phyloP scores from a whole-genome alignment of 2,113 vertebrate species.

The Lamprotornis superbus region DNA sequence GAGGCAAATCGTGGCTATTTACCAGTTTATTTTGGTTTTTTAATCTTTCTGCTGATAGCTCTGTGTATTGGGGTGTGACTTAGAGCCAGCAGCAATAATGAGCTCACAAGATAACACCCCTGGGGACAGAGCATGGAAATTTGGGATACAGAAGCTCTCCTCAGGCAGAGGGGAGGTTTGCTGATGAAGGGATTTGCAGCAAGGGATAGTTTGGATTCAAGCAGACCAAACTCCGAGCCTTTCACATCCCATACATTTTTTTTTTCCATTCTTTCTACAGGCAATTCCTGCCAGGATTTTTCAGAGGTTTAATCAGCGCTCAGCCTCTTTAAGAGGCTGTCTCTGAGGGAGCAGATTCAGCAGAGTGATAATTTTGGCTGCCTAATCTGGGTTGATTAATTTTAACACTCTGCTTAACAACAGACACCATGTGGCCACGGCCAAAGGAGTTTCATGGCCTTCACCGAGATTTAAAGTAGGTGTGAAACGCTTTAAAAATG shows the following conservation, averaged over 20 bases:
- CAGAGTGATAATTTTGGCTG: slow-evolving; percentile 35
- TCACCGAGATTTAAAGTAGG: neutral
- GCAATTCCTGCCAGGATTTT: neutral
- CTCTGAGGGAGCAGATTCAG: slow-evolving; percentile 1
- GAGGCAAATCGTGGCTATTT: neutral
- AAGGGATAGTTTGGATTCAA: neutral
- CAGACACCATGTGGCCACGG: neutral
- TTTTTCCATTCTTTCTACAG: neutral
- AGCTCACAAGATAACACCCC: neutral
- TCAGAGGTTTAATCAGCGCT: neutral
- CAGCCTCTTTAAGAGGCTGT: neutral
- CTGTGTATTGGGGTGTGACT: neutral
- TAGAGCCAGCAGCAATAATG: neutral
- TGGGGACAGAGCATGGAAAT: neutral
- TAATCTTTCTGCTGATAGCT: neutral
- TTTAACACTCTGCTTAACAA: slow-evolving; percentile 20
- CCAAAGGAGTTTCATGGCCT: neutral
- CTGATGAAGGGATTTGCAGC: neutral
- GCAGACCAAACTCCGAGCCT: neutral
- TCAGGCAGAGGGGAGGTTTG: neutral
- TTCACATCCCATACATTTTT: neutral
- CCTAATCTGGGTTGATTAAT: slow-evolving; percentile 1
- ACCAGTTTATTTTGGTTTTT: neutral
- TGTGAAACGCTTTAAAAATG: neutral
- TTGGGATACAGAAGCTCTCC: neutral